Evolutionary conservation across 2,797 vertebrate species (phyloP).

Genomic region (Rhabdomys pumilio): DNA sequence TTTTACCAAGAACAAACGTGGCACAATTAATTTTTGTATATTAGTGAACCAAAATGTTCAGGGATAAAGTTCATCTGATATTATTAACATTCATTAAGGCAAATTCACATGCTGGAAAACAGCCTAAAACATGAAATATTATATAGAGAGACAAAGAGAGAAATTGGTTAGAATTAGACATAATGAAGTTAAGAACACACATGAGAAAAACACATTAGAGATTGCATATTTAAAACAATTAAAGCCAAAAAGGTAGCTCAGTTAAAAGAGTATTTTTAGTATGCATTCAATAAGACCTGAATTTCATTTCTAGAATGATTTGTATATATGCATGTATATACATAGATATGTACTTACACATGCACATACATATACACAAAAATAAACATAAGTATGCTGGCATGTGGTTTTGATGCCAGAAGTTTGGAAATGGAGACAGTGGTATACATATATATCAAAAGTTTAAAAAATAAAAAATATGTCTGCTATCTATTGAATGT

Average conservation of each 20-base stretch:
- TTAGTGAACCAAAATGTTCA: slow-evolving; percentile 16
- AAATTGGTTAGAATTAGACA: neutral
- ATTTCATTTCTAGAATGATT: neutral
- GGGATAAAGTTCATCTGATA: neutral
- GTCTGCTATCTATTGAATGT: neutral
- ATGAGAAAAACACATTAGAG: neutral
- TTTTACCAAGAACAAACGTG: slow-evolving; percentile 18
- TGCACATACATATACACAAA: no score
- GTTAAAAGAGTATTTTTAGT: neutral
- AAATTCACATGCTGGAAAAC: neutral
- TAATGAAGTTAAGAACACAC: neutral
- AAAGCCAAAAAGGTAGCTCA: no score
- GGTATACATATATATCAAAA: neutral
- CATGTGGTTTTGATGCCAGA: neutral
- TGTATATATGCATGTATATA: no score
- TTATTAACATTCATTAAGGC: slow-evolving; percentile 36
- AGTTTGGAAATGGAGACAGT: neutral
- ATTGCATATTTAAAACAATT: neutral
- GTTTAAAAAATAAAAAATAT: neutral
- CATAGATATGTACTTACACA: no score
- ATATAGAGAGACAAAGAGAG: neutral
- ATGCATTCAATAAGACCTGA: neutral
- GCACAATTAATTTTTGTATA: neutral
- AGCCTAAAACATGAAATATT: neutral
- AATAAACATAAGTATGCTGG: no score